Evolutionary conservation across 1,140 invertebrate genomes (phyloP).

Genomic region (Idris sp.): DNA sequence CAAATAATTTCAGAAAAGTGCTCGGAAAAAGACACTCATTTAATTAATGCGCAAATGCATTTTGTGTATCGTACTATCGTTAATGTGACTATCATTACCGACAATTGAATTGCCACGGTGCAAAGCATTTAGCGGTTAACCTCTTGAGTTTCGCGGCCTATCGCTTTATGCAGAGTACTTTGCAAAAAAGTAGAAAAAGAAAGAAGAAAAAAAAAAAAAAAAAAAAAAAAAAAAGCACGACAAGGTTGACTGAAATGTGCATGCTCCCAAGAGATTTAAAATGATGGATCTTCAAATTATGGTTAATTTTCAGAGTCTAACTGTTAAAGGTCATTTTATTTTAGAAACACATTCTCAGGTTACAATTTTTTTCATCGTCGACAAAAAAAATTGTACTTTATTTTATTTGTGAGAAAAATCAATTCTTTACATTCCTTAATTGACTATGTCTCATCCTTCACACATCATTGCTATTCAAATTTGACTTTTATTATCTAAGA

Average conservation of each 20-base stretch:
- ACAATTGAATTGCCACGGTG: conserved; percentile 54
- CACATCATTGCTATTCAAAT: too few relatives aligned
- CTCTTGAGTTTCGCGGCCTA: conserved; percentile 54
- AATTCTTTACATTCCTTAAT: too few relatives aligned
- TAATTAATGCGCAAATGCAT: conserved; percentile 51
- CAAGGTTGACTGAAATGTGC: conserved; percentile 39
- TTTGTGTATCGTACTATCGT: conserved; percentile 47
- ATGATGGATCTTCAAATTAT: conserved; percentile 69
- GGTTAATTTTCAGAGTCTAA: conserved; percentile 62
- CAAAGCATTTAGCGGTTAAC: conserved; percentile 58
- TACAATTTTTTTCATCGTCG: too few relatives aligned
- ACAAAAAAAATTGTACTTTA: too few relatives aligned
- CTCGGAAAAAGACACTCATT: conserved; percentile 43
- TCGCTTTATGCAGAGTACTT: conserved; percentile 36
- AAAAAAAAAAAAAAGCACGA: too few relatives aligned
- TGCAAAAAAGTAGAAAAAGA: conserved; percentile 27
- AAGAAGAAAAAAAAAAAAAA: too few relatives aligned
- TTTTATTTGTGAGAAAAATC: too few relatives aligned
- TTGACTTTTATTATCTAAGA: too few relatives aligned
- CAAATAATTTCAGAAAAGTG: conserved; percentile 38
- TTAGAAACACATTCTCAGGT: too few relatives aligned
- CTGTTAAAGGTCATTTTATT: conserved; percentile 70
- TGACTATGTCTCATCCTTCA: too few relatives aligned
- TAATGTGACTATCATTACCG: conserved; percentile 54
- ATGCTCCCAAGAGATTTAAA: conserved; percentile 59